Percentiles rank a stretch among this genome's conserved stretches.
Conservation (phyloP, 2,797 vertebrate species). For the Etheostoma perlongum region DNA sequence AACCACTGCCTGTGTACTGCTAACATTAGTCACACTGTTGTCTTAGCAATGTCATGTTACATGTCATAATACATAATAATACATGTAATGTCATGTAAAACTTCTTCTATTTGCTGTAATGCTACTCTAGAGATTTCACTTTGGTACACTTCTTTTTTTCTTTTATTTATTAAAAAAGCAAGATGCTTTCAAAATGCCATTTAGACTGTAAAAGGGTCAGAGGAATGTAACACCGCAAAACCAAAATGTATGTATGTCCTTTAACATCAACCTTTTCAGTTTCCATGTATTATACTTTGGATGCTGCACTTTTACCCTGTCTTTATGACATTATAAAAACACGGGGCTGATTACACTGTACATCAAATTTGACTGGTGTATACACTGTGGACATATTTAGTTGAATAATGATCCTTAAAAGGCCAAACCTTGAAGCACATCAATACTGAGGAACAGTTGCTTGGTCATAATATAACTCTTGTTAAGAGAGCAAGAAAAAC, state of each 20-base stretch:
- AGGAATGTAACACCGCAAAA: neutral
- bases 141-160: neutral
- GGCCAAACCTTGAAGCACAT: slow-evolving; percentile 34
- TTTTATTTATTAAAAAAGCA: neutral
- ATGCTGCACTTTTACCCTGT: slow-evolving; percentile 20
- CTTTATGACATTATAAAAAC: slow-evolving; percentile 42
- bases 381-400: slow-evolving; percentile 33
- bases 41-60: too few relatives aligned
- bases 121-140: neutral
- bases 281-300: neutral
- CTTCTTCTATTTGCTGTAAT: neutral
- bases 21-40: neutral
- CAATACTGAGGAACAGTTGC: slow-evolving; percentile 22
- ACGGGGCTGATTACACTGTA: slow-evolving; percentile 37
- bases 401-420: slow-evolving; percentile 42
- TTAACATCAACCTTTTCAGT: slow-evolving; percentile 1
- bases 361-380: slow-evolving; percentile 37
- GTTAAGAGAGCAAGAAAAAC: neutral
- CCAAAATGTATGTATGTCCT: neutral
- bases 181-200: neutral
- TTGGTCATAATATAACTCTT: slow-evolving; percentile 20
- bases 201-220: neutral
- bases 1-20: neutral
- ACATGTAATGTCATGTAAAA: neutral
- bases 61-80: too few relatives aligned